phyloP scores from a whole-genome alignment of 2,888 invertebrate genomes.

The Antitype chi region DNA sequence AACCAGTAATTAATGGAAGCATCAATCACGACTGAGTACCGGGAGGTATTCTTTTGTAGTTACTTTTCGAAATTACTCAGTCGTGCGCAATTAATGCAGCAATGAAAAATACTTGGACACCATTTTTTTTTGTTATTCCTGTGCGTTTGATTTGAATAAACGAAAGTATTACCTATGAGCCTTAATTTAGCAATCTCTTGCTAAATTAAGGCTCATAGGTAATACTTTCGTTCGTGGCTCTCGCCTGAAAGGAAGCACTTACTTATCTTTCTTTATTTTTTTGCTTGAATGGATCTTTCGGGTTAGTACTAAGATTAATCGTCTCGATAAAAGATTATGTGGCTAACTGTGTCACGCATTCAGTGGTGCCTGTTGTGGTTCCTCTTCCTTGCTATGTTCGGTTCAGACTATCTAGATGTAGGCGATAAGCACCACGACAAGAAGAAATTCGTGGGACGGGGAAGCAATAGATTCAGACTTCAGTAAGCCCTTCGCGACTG shows the following conservation, averaged over 20 bases:
- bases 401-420: constrained; percentile 19
- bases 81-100: constrained; percentile 70
- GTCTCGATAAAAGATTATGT: constrained; percentile 36
- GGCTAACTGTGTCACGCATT: constrained; percentile 7
- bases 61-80: constrained; percentile 70
- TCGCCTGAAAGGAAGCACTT: constrained; percentile 16
- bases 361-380: not conserved
- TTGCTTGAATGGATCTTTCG: constrained; percentile 13
- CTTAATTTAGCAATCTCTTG: constrained; percentile 10
- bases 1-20: constrained; percentile 85
- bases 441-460: not conserved
- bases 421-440: not conserved
- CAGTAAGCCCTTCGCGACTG: not conserved
- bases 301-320: constrained; percentile 26
- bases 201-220: too few species aligned
- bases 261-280: constrained; percentile 13
- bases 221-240: too few species aligned
- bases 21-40: constrained; percentile 80
- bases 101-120: constrained; percentile 39
- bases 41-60: constrained; percentile 71
- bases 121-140: constrained; percentile 38
- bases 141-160: constrained; percentile 48
- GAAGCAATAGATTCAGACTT: not conserved
- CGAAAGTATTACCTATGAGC: constrained; percentile 51
- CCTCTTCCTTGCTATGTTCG: not conserved